A percentile compares a stretch with the other conserved stretches of the same genome.
Evolutionary conservation across 2,888 invertebrate species (phyloP).

Genomic region (Troglohyphantes excavatus): DNA sequence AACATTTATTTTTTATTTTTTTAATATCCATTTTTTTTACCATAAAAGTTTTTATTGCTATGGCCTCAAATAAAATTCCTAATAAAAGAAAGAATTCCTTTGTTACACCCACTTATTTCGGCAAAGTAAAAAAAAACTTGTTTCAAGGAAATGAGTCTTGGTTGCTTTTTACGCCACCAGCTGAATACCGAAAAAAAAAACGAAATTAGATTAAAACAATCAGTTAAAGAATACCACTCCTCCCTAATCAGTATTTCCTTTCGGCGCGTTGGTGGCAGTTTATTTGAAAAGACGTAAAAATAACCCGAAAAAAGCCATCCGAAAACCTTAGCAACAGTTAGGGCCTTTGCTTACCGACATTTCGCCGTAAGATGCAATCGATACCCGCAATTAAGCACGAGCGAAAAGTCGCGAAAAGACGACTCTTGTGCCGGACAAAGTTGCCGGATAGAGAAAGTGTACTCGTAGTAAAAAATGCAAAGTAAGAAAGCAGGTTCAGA

Average conservation of each 20-base stretch:
- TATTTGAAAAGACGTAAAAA: constrained; percentile 37
- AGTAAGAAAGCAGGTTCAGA: neutral
- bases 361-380: constrained; percentile 47
- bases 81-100: neutral
- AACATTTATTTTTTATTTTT: too few relatives aligned
- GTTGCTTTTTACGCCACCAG: neutral
- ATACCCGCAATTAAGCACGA: constrained; percentile 65
- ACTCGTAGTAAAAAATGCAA: constrained; percentile 26
- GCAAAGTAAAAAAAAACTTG: neutral
- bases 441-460: constrained; percentile 11
- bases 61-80: neutral
- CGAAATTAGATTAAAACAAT: constrained; percentile 48
- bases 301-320: constrained; percentile 10
- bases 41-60: neutral
- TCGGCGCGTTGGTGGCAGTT: constrained; percentile 7
- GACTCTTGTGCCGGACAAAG: neutral
- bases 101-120: neutral
- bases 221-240: constrained; percentile 21
- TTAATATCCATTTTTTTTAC: neutral
- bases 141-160: neutral
- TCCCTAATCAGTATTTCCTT: constrained; percentile 28
- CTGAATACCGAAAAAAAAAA: neutral
- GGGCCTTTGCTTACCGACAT: constrained; percentile 30
- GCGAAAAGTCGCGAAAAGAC: constrained; percentile 42
- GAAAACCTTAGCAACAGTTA: constrained; percentile 57